These are phyloP conservation scores for Metellina segmentata DNA, from an alignment of 2,888 invertebrate genomes.

Conservation along the genomic window DNA sequence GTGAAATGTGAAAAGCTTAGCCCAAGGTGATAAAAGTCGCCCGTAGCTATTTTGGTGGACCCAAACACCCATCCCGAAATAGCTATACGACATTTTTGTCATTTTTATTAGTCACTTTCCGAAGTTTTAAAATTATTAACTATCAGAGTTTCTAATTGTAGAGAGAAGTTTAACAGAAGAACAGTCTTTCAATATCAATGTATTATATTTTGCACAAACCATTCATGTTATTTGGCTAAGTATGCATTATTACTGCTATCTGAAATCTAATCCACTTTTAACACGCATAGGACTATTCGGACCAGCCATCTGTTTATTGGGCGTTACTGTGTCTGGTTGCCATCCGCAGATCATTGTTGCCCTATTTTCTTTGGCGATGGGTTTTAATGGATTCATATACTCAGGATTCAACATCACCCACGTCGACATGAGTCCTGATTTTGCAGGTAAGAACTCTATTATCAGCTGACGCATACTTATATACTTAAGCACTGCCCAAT, in stretches of 20 bases:
- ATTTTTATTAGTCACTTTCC: too few species aligned
- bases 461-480: too few species aligned
- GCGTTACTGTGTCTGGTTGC: constrained; percentile 92
- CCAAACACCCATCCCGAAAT: too few species aligned
- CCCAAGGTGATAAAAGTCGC: too few species aligned
- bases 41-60: too few species aligned
- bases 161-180: too few species aligned
- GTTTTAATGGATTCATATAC: constrained; percentile 83
- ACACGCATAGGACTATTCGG: constrained; percentile 78
- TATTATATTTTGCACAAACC: not conserved
- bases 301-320: constrained; percentile 87
- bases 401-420: constrained; percentile 84
- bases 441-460: constrained; percentile 8
- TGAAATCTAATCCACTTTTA: not conserved
- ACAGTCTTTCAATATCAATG: too few species aligned
- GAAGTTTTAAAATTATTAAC: too few species aligned
- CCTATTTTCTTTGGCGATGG: constrained; percentile 77
- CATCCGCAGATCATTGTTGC: constrained; percentile 77
- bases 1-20: too few species aligned
- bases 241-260: not conserved
- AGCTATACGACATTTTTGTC: too few species aligned
- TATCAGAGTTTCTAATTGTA: too few species aligned
- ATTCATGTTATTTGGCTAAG: not conserved
- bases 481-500: too few species aligned
- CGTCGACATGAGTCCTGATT: constrained; percentile 71